Base-by-base conservation (phyloP, 2,888 invertebrate species). In the Pheosia tremula region DNA sequence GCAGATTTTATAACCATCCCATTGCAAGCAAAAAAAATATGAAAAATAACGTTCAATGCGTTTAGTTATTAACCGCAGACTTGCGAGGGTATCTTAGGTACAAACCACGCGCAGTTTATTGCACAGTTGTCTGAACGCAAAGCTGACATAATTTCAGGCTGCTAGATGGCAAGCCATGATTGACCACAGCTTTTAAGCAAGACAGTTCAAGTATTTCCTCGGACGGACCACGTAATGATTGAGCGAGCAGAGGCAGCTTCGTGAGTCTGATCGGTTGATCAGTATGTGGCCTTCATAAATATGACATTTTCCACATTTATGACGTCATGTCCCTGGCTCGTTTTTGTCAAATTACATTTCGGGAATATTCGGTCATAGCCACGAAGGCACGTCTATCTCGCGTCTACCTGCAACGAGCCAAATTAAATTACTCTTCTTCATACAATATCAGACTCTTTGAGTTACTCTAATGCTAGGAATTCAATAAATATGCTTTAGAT, bases 341-440 rank as follows among this genome's bases (percentile, higher is more conserved):
- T 45, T 63, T 62, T 52, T 59, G 63, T 62, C 52, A 58, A 72
- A 73, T 73, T 75, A 69, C 60, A 67, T 73, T 73, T 75, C 52
- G 61, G 59, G 63, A 75, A 73, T 67, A 64, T 72, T 66, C 65
- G 60, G 24, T 66, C 63, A 59, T 43, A 67, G 64, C 61, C 73
- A 59, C 59, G 47, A 58, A 62, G 61, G 57, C 63, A 75, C 63
- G 73, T 74, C 73, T 70, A 62, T 72, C 67, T 63, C n/a, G 57
- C 58, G 73, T 69, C 67, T 63, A 66, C 66, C 67, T 67, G 64
- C 56, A 60, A 61, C 52, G 45, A 61, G 54, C 55, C 52, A 63
- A 60, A 76, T 75, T 60, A 65, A 71, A 75, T 77, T 76, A 73
- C 59, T 60, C 45, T 61, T 68, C 60, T 71, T 67, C 64, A 57